phyloP scores from a whole-genome alignment of 2,113 vertebrate species.

The Illadopsis cleaveri region DNA sequence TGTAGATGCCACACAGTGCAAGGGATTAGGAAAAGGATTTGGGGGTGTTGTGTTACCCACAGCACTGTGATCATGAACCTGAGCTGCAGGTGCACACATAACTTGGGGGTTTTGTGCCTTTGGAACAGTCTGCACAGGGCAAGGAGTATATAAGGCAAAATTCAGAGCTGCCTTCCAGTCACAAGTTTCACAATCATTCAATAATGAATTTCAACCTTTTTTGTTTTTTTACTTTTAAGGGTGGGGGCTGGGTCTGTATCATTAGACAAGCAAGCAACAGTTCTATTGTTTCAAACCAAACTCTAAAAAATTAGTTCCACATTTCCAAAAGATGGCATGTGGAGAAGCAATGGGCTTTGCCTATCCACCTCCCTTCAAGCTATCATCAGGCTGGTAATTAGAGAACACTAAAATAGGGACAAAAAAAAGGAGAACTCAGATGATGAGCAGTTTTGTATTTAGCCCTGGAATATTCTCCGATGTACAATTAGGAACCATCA shows the following conservation, averaged over 20 bases:
- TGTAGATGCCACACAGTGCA: background rate
- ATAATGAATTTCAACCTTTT: background rate
- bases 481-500: slow-evolving; percentile 56
- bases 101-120: background rate
- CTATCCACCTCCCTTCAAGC: background rate
- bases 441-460: slow-evolving; percentile 41
- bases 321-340: background rate
- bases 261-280: background rate
- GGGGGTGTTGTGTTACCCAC: background rate
- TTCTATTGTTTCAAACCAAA: background rate
- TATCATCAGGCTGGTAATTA: slow-evolving; percentile 51
- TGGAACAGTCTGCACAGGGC: background rate
- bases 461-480: slow-evolving; percentile 20
- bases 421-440: background rate
- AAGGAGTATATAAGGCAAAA: background rate
- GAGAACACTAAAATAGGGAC: background rate
- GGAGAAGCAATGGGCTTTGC: background rate
- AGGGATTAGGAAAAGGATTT: background rate
- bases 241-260: background rate
- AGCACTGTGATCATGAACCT: background rate
- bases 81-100: background rate
- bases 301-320: slow-evolving; percentile 5
- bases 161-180: background rate
- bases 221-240: background rate
- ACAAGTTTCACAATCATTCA: background rate